These are phyloP conservation scores for Chrysolina oricalcia DNA, from an alignment of 2,888 invertebrate species.

Conservation along the genomic window DNA sequence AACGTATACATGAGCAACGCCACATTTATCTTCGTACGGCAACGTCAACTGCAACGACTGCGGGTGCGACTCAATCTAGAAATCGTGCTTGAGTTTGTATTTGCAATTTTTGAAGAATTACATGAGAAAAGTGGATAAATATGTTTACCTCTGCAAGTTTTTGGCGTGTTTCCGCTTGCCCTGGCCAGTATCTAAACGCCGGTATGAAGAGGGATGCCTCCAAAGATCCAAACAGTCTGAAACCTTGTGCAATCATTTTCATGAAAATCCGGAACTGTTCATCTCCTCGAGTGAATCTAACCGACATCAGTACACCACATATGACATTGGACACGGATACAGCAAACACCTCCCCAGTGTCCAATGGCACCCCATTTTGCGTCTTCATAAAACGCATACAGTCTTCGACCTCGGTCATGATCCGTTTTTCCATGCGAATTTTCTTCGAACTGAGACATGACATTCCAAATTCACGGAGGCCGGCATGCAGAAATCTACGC, in stretches of 20 bases:
- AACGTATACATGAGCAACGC: too few species aligned
- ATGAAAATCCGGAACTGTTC: conserved; percentile 85
- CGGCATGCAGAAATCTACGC: conserved; percentile 89
- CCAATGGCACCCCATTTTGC: conserved; percentile 80
- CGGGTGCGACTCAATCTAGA: too few species aligned
- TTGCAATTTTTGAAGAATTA: too few species aligned
- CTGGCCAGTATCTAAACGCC: conserved; percentile 76
- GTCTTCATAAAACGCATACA: conserved; percentile 80
- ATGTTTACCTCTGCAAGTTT: conserved; percentile 6
- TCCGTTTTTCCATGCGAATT: conserved; percentile 87
- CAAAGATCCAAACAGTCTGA: conserved; percentile 88
- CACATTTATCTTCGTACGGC: too few species aligned
- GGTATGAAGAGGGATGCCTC: conserved; percentile 90
- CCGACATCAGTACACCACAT: conserved; percentile 92
- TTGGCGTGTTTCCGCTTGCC: not conserved
- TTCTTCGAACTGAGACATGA: conserved; percentile 88
- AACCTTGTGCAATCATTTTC: conserved; percentile 92
- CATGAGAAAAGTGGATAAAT: too few species aligned
- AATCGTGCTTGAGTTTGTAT: too few species aligned
- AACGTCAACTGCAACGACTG: too few species aligned
- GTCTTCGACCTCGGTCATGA: conserved; percentile 87
- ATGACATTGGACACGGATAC: conserved; percentile 92
- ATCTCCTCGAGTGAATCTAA: conserved; percentile 87
- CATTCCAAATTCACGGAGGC: conserved; percentile 90
- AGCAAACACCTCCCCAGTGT: conserved; percentile 84